Conservation (phyloP, 2,888 invertebrate genomes). For the Phyllotreta striolata region DNA sequence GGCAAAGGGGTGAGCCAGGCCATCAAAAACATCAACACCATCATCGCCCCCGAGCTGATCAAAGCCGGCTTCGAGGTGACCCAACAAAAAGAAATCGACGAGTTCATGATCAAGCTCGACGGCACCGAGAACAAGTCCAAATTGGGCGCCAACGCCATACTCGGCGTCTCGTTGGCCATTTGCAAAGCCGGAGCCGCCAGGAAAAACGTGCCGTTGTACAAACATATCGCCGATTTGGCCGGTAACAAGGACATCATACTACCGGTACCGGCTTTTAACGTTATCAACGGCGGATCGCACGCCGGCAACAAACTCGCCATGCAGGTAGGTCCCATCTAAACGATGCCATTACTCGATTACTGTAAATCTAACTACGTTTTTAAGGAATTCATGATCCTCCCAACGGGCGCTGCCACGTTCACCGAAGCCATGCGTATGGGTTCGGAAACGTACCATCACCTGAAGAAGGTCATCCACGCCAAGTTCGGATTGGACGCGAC, state of each 20-base stretch:
- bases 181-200: constrained; percentile 98
- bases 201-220: constrained; percentile 86
- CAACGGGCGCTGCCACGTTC: constrained; percentile 87
- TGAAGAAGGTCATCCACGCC: constrained; percentile 95
- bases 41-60: constrained; percentile 79
- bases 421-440: constrained; percentile 99
- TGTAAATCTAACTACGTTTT: background rate
- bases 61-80: constrained; percentile 85
- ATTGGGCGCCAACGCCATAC: constrained; percentile 96
- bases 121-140: constrained; percentile 98
- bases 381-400: constrained; percentile 59
- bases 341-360: background rate
- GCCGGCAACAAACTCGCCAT: constrained; percentile 98
- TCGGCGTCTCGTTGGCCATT: constrained; percentile 96
- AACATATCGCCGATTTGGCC: constrained; percentile 95
- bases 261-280: constrained; percentile 98
- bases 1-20: constrained; percentile 97
- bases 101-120: constrained; percentile 87
- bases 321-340: constrained; percentile 64
- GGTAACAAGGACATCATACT: constrained; percentile 90
- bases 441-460: constrained; percentile 94
- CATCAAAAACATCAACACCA: constrained; percentile 87
- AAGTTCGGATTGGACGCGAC: constrained; percentile 97
- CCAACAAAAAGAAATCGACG: constrained; percentile 89
- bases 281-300: constrained; percentile 99